These are phyloP conservation scores for Brienomyrus longianalis DNA, from an alignment of 2,113 vertebrate genomes.

Conservation along the genomic window DNA sequence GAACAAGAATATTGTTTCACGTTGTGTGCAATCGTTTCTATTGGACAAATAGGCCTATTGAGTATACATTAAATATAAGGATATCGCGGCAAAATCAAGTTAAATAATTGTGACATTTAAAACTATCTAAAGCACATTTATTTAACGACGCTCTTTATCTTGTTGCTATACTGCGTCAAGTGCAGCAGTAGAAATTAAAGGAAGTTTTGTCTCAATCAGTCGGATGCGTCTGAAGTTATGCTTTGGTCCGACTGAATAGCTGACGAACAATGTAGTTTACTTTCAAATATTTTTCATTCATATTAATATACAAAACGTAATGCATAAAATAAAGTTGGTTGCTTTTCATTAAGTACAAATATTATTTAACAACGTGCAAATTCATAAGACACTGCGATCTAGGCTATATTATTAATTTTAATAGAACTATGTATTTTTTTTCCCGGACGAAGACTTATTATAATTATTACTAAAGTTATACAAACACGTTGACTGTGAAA, in stretches of 20 bases:
- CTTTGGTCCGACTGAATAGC: neutral
- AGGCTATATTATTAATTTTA: neutral
- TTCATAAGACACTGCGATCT: neutral
- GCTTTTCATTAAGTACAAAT: neutral
- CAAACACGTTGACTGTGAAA: neutral
- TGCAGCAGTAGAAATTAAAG: neutral
- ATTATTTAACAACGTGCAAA: neutral
- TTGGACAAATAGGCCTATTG: neutral
- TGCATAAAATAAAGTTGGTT: neutral
- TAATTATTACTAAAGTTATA: neutral
- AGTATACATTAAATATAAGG: neutral
- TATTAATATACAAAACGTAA: neutral
- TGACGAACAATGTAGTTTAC: neutral
- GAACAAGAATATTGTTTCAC: neutral
- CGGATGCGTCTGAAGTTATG: neutral
- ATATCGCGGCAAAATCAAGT: neutral
- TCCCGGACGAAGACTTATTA: neutral
- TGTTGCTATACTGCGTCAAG: neutral
- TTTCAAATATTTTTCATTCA: neutral
- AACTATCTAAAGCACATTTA: neutral
- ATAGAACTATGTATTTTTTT: neutral
- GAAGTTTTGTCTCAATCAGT: neutral
- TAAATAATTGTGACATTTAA: neutral
- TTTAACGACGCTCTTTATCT: neutral
- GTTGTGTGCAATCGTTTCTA: neutral